phyloP scores from a whole-genome alignment of 37 sponge, comb jelly and placozoan genomes.

The Spongia lamella region DNA sequence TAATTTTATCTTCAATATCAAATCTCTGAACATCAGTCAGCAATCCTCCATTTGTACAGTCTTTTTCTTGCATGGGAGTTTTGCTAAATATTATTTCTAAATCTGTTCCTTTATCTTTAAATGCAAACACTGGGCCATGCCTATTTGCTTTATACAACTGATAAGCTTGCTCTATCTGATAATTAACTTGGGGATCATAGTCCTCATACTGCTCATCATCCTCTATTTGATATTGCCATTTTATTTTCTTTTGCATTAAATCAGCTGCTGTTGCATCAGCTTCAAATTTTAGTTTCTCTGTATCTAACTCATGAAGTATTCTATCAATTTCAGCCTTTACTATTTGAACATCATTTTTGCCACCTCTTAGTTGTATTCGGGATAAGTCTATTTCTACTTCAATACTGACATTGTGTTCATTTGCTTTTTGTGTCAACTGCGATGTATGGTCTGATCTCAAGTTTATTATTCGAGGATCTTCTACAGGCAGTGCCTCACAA shows the following conservation, averaged over 20 bases:
- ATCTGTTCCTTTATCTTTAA: too few species aligned
- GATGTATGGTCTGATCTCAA: background rate
- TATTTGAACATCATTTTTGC: conserved; percentile 1
- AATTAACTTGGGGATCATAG: conserved; percentile 27
- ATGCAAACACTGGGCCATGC: too few species aligned
- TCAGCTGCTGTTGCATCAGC: conserved; percentile 22
- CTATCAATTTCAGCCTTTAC: conserved; percentile 17
- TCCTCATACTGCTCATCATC: conserved; percentile 5
- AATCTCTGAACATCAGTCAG: background rate
- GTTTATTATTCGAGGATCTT: conserved; percentile 15
- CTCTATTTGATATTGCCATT: conserved; percentile 35
- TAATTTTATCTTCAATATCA: background rate
- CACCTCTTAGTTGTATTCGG: conserved; percentile 4
- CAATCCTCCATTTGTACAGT: too few species aligned
- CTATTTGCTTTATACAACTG: background rate
- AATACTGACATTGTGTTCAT: conserved; percentile 11
- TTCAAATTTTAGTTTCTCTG: background rate
- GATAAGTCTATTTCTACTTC: conserved; percentile 27
- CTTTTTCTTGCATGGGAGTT: too few species aligned
- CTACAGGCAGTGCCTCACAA: conserved; percentile 17
- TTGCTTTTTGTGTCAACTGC: background rate
- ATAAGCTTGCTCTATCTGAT: conserved; percentile 46
- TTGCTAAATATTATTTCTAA: too few species aligned
- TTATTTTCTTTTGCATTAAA: conserved; percentile 15
- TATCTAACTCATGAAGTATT: conserved; percentile 1